Base-by-base conservation (phyloP, 2,797 vertebrate genomes). In the Notolepis coatsorum region DNA sequence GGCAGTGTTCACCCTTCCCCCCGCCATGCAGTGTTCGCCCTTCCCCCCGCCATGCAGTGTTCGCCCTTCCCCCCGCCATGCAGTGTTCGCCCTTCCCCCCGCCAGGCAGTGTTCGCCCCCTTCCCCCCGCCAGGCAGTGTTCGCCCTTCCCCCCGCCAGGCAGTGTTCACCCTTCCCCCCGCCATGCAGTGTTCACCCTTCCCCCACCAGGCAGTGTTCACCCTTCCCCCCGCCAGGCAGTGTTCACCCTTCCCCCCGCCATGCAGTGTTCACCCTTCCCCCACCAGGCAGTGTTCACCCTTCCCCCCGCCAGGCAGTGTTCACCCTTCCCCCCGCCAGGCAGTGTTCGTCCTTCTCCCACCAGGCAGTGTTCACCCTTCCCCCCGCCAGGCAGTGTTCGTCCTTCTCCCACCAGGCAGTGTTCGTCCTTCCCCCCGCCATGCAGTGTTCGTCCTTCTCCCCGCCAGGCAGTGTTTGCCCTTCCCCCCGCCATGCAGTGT, bases 131-230 rank as follows among this genome's bases (percentile, higher is more conserved):
- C 49, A 18, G n/a, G 17, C 54, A 31, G 17, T 52, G 41, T 0
- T 41, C 20, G 27, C 69, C 52, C 54, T 72, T n/a, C n/a, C n/a
- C 23, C 39, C 18, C 42, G 18, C 24, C 49, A 18, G n/a, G 17
- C 54, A 31, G 17, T 52, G 41, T 0, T 41, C 20, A 30, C 69
- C 52, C 54, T 72, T n/a, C n/a, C n/a, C n/a, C n/a, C n/a, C n/a
- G n/a, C n/a, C n/a, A n/a, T n/a, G n/a, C n/a, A n/a, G n/a, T n/a
- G 18, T 67, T 80, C 52, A 39, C 50, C 51, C 69, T 71, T 48
- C 13, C 23, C 39, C 18, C 42, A 24, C 24, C 49, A 18, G n/a
- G 17, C 54, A 31, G 17, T 52, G 41, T 0, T 41, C 20, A 30
- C 69, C 52, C 54, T 72, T n/a, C n/a, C n/a, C 23, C 39, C 18